These are phyloP conservation scores for Rattus rattus DNA, from an alignment of 2,113 vertebrate genomes.

Conservation along the genomic window DNA sequence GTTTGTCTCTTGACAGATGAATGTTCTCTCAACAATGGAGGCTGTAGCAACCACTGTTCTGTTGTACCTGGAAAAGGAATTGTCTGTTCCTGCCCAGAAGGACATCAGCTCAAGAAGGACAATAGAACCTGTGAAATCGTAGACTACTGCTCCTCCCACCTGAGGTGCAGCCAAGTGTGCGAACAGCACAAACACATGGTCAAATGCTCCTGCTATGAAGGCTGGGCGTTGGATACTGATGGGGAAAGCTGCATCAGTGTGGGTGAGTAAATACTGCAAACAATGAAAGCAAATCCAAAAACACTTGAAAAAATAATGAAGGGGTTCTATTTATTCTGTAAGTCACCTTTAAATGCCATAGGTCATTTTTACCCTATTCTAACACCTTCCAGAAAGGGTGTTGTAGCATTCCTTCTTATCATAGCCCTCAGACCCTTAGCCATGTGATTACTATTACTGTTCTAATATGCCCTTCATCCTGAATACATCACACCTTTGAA, in stretches of 20 bases:
- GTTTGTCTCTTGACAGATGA: slow-evolving; percentile 87
- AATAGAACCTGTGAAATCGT: slow-evolving; percentile 95
- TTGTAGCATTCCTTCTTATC: not conserved
- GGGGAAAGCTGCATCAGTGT: slow-evolving; percentile 94
- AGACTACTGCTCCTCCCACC: slow-evolving; percentile 95
- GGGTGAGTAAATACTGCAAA: slow-evolving; percentile 84
- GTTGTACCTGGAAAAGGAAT: slow-evolving; percentile 95
- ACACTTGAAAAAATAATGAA: not conserved
- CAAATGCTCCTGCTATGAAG: slow-evolving; percentile 97
- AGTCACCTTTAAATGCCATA: not conserved
- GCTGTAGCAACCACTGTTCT: slow-evolving; percentile 97
- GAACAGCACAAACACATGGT: slow-evolving; percentile 96
- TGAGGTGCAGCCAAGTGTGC: slow-evolving; percentile 97
- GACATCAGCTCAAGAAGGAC: slow-evolving; percentile 91
- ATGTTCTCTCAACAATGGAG: slow-evolving; percentile 95
- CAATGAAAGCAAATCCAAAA: not conserved
- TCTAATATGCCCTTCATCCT: not conserved
- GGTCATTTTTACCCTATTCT: not conserved
- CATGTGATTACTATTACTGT: not conserved
- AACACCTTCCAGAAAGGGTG: not conserved
- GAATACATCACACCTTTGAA: not conserved
- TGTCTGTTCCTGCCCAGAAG: slow-evolving; percentile 94
- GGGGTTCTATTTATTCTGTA: not conserved
- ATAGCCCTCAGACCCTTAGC: not conserved
- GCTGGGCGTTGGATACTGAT: slow-evolving; percentile 93